Base-by-base conservation (phyloP, 2,113 vertebrate genomes). In the Podarcis cretensis region DNA sequence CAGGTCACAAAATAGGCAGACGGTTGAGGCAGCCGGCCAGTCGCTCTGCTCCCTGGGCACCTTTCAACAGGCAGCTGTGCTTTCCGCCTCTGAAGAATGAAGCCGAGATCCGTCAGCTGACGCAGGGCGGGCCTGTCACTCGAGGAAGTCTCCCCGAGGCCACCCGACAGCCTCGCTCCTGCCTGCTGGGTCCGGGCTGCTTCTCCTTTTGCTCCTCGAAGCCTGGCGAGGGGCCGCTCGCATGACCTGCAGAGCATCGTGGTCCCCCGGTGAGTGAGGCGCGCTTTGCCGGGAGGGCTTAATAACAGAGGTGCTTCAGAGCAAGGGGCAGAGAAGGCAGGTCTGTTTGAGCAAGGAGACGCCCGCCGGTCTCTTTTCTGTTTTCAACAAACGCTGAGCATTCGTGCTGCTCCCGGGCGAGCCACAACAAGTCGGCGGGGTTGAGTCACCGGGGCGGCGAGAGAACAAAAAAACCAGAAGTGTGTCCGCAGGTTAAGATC, bases 261-360 rank as follows among this genome's bases (percentile, higher is more conserved):
- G 48, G 77, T n/a, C 48, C 35, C 37, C 30, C 54, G 65, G 71
- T 75, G 54, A 75, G 79, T 82, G 54, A 25, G 8, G 4, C 1
- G 2, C 13, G 5, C 23, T 1, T 35, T 4, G 54, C 5, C 1
- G 10, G 35, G 23, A 2, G 5, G 3, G 3, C 66, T 7, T 25
- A 16, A 4, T 8, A 4, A 12, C 3, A 14, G 35, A 12, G 37
- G 37, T 3, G 35, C 8, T 37, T 35, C 18, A 20, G 73, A 18
- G 8, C 35, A 23, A 37, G 8, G 18, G 80, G 30, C 2, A 76
- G 20, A 37, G 25, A 16, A 54, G 48, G 48, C 76, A 25, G 6
- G 66, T 12, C 18, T 43, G 12, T 8, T 57, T 5, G 1, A 1
- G 54, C 4, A 12, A 6, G 18, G 25, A 74, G 13, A 35, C 12